These are phyloP conservation scores for Cataglyphis cursor DNA, from an alignment of 2,888 invertebrate species.

Conservation along the genomic window DNA sequence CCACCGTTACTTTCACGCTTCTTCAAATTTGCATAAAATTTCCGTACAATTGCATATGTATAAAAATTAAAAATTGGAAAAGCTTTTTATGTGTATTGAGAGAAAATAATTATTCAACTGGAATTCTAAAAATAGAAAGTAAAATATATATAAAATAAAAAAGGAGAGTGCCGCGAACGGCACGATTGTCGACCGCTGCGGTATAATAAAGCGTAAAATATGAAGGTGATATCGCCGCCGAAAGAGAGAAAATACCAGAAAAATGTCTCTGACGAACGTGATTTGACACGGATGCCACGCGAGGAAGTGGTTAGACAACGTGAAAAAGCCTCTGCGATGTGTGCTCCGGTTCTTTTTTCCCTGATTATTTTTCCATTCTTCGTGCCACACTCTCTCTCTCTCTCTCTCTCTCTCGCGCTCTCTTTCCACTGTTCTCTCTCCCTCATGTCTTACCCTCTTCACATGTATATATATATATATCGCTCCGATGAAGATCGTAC, in stretches of 20 bases:
- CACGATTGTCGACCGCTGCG: neutral
- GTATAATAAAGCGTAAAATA: conserved; percentile 20
- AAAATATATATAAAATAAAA: neutral
- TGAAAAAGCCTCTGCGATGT: conserved; percentile 29
- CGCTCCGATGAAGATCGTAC: conserved; percentile 62
- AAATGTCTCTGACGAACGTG: conserved; percentile 17
- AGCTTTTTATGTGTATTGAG: neutral
- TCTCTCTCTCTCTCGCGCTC: neutral
- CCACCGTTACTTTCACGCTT: neutral
- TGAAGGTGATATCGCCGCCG: neutral
- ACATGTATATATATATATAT: conserved; percentile 21
- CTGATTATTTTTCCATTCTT: conserved; percentile 28
- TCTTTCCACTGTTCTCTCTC: too few species aligned
- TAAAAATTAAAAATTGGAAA: neutral
- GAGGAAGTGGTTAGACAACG: conserved; percentile 3
- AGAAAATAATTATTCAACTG: neutral
- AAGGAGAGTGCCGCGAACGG: too few species aligned
- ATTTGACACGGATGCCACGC: conserved; percentile 31
- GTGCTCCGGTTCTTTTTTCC: conserved; percentile 11
- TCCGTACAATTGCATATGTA: neutral
- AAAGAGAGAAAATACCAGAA: conserved; percentile 5
- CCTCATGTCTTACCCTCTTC: conserved; percentile 7
- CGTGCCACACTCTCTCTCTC: neutral
- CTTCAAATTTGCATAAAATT: neutral
- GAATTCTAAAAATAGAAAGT: neutral